phyloP scores from a whole-genome alignment of 2,113 vertebrate genomes.

The Triplophysa dalaica region DNA sequence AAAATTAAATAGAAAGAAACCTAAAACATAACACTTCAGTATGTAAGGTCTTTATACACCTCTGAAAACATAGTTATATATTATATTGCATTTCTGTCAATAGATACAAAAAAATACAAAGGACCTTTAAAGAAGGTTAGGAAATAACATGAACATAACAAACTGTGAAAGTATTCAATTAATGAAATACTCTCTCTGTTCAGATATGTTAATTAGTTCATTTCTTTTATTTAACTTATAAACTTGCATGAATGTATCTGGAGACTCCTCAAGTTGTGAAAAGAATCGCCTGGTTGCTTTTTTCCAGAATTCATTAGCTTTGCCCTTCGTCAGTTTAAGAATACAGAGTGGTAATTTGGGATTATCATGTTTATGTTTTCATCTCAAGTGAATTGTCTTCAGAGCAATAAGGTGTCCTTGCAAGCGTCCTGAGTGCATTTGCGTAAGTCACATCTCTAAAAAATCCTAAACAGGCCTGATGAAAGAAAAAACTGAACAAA shows the following conservation, averaged over 20 bases:
- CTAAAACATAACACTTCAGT: too few species aligned
- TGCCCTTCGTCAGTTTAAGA: conserved; percentile 24
- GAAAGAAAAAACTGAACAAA: conserved; percentile 33
- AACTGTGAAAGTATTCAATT: too few species aligned
- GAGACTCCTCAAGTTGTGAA: neutral
- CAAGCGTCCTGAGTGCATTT: conserved; percentile 41
- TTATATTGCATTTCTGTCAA: too few species aligned
- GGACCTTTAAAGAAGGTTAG: too few species aligned
- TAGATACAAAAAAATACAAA: too few species aligned
- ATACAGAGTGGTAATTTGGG: conserved; percentile 29
- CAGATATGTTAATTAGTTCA: too few species aligned
- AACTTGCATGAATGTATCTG: neutral
- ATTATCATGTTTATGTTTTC: conserved; percentile 31
- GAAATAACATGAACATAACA: too few species aligned
- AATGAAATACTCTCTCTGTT: neutral
- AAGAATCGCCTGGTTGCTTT: neutral
- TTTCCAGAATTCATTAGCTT: neutral
- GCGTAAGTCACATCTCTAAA: conserved; percentile 34
- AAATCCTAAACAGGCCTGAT: conserved; percentile 20
- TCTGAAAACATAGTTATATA: too few species aligned
- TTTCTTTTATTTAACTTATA: neutral
- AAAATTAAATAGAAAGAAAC: too few species aligned
- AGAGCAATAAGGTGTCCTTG: conserved; percentile 45
- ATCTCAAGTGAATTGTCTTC: conserved; percentile 33
- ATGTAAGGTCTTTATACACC: too few species aligned